phyloP scores from a whole-genome alignment of 2,113 vertebrate genomes.

The Panthera uncia region DNA sequence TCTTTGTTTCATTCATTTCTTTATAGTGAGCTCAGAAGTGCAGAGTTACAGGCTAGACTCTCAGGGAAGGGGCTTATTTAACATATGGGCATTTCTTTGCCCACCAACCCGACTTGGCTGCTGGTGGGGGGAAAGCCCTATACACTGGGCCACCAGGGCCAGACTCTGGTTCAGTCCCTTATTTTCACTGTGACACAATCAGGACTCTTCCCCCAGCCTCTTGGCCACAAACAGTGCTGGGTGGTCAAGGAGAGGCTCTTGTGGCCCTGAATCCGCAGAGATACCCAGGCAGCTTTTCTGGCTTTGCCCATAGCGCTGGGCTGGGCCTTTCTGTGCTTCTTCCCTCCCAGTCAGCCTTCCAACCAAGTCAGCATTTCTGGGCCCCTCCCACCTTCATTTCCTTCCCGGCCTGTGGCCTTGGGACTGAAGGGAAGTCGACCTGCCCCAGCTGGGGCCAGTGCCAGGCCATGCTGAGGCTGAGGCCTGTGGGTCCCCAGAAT shows the following conservation, averaged over 20 bases:
- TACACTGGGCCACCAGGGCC: not conserved
- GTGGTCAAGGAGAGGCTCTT: not conserved
- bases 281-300: not conserved
- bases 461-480: not conserved
- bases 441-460: not conserved
- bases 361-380: constrained; percentile 42
- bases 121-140: not conserved
- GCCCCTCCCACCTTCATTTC: constrained; percentile 42
- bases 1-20: constrained; percentile 5
- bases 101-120: not conserved
- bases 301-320: not conserved
- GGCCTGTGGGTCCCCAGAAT: not conserved
- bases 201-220: not conserved
- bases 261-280: not conserved
- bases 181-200: not conserved
- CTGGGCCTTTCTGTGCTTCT: not conserved
- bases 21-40: not conserved
- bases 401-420: constrained; percentile 51
- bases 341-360: not conserved
- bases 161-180: not conserved
- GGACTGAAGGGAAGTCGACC: constrained; percentile 23
- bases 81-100: not conserved
- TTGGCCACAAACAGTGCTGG: not conserved
- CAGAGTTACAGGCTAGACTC: not conserved
- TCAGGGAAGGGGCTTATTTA: not conserved